Percentiles rank a stretch among this genome's conserved stretches.
phyloP scores from a whole-genome alignment of 2,113 vertebrate genomes.

The Acanthisitta chloris region DNA sequence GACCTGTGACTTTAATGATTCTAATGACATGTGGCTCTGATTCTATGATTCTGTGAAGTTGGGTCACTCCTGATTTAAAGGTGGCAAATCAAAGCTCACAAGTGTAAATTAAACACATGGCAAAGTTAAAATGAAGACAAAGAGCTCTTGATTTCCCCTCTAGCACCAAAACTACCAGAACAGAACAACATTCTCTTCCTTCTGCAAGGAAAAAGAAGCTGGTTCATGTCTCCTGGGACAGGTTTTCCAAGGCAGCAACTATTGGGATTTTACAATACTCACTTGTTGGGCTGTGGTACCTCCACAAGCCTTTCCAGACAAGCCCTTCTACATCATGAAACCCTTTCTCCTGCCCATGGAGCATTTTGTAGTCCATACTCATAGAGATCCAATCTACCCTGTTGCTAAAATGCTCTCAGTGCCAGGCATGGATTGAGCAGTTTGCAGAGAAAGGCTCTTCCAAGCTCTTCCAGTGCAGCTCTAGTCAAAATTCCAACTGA shows the following conservation, averaged over 20 bases:
- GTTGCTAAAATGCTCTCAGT: not conserved
- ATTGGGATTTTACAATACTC: not conserved
- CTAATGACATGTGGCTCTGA: too few relatives aligned
- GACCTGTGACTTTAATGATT: too few relatives aligned
- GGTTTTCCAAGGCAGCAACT: not conserved
- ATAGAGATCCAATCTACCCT: not conserved
- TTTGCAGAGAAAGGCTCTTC: not conserved
- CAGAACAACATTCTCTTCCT: not conserved
- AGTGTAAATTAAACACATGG: not conserved
- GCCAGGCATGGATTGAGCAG: not conserved
- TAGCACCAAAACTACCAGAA: not conserved
- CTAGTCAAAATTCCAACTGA: not conserved
- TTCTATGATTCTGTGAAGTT: not conserved
- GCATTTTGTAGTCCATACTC: rapidly evolving
- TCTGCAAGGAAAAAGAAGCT: not conserved
- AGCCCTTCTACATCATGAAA: not conserved
- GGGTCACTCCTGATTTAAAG: not conserved
- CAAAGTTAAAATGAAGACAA: not conserved
- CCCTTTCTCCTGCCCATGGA: not conserved
- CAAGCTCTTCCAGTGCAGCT: not conserved
- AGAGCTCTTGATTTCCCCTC: not conserved
- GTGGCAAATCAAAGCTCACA: not conserved
- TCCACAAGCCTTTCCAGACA: not conserved
- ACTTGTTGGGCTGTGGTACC: not conserved
- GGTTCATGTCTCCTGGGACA: not conserved